These are phyloP conservation scores for Lycaena phlaeas DNA, from an alignment of 2,888 invertebrate species.

Conservation along the genomic window DNA sequence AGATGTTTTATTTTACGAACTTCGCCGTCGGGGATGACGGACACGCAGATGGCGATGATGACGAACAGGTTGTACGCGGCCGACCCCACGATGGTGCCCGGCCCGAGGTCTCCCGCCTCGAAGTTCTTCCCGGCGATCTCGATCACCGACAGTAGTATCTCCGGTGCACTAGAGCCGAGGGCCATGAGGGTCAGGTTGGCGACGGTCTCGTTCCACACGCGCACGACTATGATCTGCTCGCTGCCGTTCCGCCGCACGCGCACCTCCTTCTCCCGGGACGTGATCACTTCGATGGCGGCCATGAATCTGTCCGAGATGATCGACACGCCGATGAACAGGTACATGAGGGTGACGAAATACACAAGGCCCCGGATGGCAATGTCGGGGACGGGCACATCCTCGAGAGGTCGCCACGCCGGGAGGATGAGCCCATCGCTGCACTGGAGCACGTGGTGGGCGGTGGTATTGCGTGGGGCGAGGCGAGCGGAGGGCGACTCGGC, in stretches of 20 bases:
- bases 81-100: conserved; percentile 98
- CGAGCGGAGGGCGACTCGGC: conserved; percentile 53
- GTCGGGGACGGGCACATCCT: conserved; percentile 82
- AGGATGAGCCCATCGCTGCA: conserved; percentile 91
- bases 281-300: conserved; percentile 99
- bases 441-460: conserved; percentile 47
- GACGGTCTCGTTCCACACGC: conserved; percentile 99
- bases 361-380: conserved; percentile 88
- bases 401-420: conserved; percentile 90
- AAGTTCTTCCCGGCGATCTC: conserved; percentile 97
- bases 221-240: conserved; percentile 91
- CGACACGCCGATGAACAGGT: conserved; percentile 98
- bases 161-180: conserved; percentile 97
- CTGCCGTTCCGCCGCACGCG: conserved; percentile 91
- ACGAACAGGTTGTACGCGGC: conserved; percentile 99
- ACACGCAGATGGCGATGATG: conserved; percentile 96
- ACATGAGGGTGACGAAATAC: conserved; percentile 91
- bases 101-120: conserved; percentile 96
- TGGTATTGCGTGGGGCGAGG: conserved; percentile 47
- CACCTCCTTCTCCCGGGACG: conserved; percentile 96
- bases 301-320: conserved; percentile 99
- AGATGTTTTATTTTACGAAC: conserved; percentile 95
- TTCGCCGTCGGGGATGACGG: conserved; percentile 92
- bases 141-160: conserved; percentile 96
- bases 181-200: conserved; percentile 99